phyloP scores from a whole-genome alignment of 2,797 vertebrate genomes.

The Typhlichthys eigenmanni region DNA sequence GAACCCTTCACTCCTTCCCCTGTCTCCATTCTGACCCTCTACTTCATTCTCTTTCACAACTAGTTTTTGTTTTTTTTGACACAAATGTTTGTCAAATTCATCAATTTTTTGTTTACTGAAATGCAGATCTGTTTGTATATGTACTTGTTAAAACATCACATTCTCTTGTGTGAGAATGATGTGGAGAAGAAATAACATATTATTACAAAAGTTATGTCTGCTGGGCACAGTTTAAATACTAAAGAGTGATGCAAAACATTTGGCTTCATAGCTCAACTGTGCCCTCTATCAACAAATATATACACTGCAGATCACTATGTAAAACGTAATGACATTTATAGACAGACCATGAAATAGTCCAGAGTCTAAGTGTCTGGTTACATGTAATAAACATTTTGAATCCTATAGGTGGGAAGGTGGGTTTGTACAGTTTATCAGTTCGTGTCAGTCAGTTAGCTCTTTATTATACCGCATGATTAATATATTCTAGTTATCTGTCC shows the following conservation, averaged over 20 bases:
- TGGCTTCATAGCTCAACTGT: conserved; percentile 74
- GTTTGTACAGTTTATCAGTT: not conserved
- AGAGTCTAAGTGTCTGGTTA: conserved; percentile 5
- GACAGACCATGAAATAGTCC: conserved; percentile 5
- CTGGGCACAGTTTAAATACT: too few relatives aligned
- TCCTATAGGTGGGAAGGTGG: too few relatives aligned
- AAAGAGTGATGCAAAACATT: not conserved
- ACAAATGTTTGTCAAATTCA: too few relatives aligned
- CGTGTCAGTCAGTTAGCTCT: not conserved
- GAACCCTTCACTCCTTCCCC: conserved; percentile 28
- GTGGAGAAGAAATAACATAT: too few relatives aligned
- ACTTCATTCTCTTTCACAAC: conserved; percentile 28
- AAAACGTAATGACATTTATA: not conserved
- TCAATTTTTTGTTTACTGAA: too few relatives aligned
- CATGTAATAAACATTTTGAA: conserved; percentile 9
- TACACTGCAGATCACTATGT: conserved; percentile 21
- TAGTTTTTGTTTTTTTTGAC: conserved; percentile 25
- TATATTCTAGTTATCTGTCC: conserved; percentile 11
- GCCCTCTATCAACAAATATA: conserved; percentile 71
- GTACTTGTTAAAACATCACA: conserved; percentile 12
- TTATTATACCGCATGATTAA: not conserved
- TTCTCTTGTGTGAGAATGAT: conserved; percentile 22
- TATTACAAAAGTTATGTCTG: too few relatives aligned
- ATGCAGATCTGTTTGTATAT: too few relatives aligned
- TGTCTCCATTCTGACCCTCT: conserved; percentile 37